Evolutionary conservation across 2,888 invertebrate genomes (phyloP).

Genomic region (Athripsodes cinereus): DNA sequence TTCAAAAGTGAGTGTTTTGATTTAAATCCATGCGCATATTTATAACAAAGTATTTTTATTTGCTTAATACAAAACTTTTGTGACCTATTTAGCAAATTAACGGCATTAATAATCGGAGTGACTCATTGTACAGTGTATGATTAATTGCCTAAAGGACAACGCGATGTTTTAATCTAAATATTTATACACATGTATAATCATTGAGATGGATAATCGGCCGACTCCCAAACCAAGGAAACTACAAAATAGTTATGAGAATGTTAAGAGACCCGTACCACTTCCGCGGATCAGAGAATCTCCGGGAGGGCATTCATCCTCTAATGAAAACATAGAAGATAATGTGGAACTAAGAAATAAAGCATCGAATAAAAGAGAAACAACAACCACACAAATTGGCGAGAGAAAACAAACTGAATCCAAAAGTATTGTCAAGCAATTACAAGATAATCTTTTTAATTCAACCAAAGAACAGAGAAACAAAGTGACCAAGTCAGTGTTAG

Average conservation of each 20-base stretch:
- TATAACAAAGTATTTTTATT: too few species aligned
- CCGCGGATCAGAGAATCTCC: constrained; percentile 39
- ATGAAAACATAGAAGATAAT: not conserved
- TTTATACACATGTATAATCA: too few species aligned
- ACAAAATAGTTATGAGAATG: constrained; percentile 34
- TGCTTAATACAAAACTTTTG: too few species aligned
- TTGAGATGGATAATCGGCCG: constrained; percentile 42
- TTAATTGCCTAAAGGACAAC: too few species aligned
- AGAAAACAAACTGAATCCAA: not conserved
- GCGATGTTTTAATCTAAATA: too few species aligned
- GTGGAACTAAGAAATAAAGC: not conserved
- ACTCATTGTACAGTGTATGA: too few species aligned
- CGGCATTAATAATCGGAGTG: too few species aligned
- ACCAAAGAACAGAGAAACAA: constrained; percentile 38
- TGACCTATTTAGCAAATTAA: too few species aligned
- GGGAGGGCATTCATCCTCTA: not conserved
- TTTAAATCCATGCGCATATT: too few species aligned
- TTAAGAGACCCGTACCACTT: constrained; percentile 48
- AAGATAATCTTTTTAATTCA: not conserved
- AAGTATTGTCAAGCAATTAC: not conserved
- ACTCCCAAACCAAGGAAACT: constrained; percentile 40
- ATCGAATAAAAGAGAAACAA: not conserved
- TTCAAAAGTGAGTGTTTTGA: too few species aligned
- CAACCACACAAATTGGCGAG: not conserved
- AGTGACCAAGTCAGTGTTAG: constrained; percentile 56